Base-by-base conservation (phyloP, 2,888 invertebrate genomes). In the Aplocera efformata region DNA sequence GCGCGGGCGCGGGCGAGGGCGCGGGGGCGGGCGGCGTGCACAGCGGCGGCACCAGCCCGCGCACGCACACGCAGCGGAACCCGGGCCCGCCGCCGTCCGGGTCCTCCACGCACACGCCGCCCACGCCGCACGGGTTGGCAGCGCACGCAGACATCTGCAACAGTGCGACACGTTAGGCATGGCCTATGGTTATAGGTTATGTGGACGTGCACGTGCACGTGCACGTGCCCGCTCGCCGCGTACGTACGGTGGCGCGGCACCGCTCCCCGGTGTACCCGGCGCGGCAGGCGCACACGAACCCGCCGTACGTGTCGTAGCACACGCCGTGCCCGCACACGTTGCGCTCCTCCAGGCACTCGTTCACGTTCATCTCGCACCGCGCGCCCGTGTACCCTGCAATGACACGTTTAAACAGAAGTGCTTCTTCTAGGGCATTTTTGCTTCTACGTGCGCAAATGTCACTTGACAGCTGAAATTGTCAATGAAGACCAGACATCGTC, bases 291-390 rank as follows among this genome's bases (percentile, higher is more conserved):
- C 96, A 96, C 53, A 92, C 83, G 69, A 72, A 96, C 33, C 92
- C 89, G 7, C 96, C 96, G 74, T 95, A 95, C 38, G 92, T 94
- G 77, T 96, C 94, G 75, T 92, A 95, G 79, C 96, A 96, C 28
- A 90, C 89, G 13, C 95, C 96, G 51, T 91, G 91, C 56, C 95
- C 94, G 8, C 95, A 94, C 23, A 76, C 60, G 47, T 46, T 60
- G 52, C 84, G 83, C 48, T 91, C 90, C 50, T 89, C 85, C 34
- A 75, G 62, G 72, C 96, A 96, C 79, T 96, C 96, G 80, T 96
- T 92, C 58, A 96, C 91, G 77, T 96, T 95, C 8, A 88, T 72
- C 59, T 94, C 93, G 74, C 96, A 96, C 6, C 92, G 88, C 6
- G 85, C 67, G 3, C 96, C 96, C 10, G 82, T 84, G 77, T 94